Percentiles rank a stretch among this genome's conserved stretches.
Evolutionary conservation across 2,888 invertebrate genomes (phyloP).

Genomic region (Heliconius charithonia): DNA sequence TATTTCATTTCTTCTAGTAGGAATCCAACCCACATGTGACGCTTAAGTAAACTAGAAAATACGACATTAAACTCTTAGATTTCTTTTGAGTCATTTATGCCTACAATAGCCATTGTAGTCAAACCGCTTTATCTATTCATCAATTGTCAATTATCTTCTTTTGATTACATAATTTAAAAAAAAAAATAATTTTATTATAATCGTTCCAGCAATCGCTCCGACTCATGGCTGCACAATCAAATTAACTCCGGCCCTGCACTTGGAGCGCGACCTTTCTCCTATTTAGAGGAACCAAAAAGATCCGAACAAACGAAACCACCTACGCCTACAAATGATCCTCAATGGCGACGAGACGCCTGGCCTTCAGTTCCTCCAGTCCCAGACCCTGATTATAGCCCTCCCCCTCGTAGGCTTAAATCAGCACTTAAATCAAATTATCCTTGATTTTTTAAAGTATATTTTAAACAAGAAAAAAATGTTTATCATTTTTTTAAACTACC

Average conservation of each 20-base stretch:
- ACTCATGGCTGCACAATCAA: constrained; percentile 64
- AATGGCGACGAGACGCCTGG: constrained; percentile 61
- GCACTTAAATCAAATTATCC: constrained; percentile 65
- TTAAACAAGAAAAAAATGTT: background rate
- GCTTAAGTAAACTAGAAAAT: no score
- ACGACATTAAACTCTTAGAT: no score
- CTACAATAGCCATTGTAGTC: background rate
- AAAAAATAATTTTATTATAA: background rate
- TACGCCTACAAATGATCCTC: constrained; percentile 48
- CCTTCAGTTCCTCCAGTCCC: constrained; percentile 60
- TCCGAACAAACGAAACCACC: constrained; percentile 53
- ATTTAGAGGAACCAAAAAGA: constrained; percentile 63
- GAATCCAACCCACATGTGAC: no score
- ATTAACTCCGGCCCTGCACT: constrained; percentile 40
- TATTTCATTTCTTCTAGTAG: no score
- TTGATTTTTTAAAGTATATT: background rate
- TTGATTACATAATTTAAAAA: no score
- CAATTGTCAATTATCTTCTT: background rate
- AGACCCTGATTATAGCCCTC: constrained; percentile 72
- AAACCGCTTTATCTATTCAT: background rate
- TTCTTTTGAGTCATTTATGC: no score
- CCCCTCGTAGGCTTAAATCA: constrained; percentile 67
- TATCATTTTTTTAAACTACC: background rate
- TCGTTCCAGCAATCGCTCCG: constrained; percentile 53
- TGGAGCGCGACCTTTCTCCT: constrained; percentile 64